phyloP scores from a whole-genome alignment of 2,797 vertebrate species.

The Semaprochilodus insignis region DNA sequence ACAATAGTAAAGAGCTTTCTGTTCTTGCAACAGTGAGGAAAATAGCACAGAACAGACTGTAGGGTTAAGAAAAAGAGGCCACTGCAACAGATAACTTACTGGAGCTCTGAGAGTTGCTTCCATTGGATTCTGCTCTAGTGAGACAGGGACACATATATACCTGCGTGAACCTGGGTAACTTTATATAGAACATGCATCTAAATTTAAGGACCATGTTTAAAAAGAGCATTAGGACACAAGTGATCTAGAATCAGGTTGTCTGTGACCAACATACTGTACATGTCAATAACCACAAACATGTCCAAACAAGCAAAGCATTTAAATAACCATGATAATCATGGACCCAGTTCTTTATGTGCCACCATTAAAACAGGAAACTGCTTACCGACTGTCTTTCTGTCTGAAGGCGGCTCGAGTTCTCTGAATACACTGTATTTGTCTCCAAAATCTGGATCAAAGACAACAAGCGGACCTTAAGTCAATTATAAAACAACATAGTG shows the following conservation, averaged over 20 bases:
- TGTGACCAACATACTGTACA: too few relatives aligned
- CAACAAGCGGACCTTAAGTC: not conserved
- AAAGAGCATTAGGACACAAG: not conserved
- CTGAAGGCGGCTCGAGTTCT: slow-evolving; percentile 87
- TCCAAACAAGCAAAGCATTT: not conserved
- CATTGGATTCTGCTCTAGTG: slow-evolving; percentile 90
- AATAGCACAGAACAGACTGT: slow-evolving; percentile 62
- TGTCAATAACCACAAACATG: not conserved
- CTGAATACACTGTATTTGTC: slow-evolving; percentile 98
- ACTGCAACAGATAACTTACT: slow-evolving; percentile 92
- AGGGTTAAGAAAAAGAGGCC: slow-evolving; percentile 67
- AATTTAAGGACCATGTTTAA: not conserved
- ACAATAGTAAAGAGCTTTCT: slow-evolving; percentile 1
- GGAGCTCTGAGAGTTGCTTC: slow-evolving; percentile 81
- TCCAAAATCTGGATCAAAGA: slow-evolving; percentile 79
- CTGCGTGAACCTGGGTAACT: slow-evolving; percentile 65
- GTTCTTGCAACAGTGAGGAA: slow-evolving; percentile 49
- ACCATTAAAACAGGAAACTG: slow-evolving; percentile 44
- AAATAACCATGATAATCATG: not conserved
- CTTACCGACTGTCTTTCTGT: slow-evolving; percentile 91
- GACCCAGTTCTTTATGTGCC: too few relatives aligned
- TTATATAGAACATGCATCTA: not conserved
- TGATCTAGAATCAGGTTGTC: not conserved
- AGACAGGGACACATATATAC: slow-evolving; percentile 81
- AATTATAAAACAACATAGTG: not conserved